A percentile compares a stretch with the other conserved stretches of the same genome.
Conservation (phyloP, 2,888 invertebrate species). For the Tanytarsus gracilentus region DNA sequence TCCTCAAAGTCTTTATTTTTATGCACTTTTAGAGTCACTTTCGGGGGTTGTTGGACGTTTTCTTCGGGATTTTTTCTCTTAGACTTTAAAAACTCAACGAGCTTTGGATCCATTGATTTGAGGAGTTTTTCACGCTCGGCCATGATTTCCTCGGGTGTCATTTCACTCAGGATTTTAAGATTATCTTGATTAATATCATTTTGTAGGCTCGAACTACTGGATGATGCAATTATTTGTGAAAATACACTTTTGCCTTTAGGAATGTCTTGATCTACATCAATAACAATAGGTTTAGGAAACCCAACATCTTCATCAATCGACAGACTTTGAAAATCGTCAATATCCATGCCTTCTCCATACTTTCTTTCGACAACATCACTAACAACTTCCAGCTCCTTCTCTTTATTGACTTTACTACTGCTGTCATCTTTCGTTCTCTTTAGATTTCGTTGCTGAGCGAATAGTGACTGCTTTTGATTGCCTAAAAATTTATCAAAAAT, state of each 20-base stretch:
- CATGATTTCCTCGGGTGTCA: constrained; percentile 67
- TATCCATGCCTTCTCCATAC: neutral
- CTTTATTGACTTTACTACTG: neutral
- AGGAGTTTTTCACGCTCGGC: constrained; percentile 62
- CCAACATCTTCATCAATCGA: neutral
- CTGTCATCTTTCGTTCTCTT: neutral
- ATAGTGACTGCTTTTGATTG: constrained; percentile 36
- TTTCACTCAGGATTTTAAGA: constrained; percentile 51
- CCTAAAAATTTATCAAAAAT: neutral
- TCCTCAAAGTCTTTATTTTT: constrained; percentile 32
- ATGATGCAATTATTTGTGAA: constrained; percentile 42
- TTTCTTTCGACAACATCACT: constrained; percentile 50
- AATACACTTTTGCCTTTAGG: constrained; percentile 46
- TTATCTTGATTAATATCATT: constrained; percentile 65
- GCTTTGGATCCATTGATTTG: constrained; percentile 36
- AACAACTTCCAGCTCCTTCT: constrained; percentile 37
- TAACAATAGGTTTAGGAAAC: constrained; percentile 2
- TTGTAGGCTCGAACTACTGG: constrained; percentile 13
- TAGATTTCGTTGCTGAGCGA: constrained; percentile 35
- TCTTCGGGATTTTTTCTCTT: constrained; percentile 23
- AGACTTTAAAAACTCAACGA: constrained; percentile 30
- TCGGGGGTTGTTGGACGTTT: neutral
- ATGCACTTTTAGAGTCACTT: neutral
- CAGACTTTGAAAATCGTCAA: neutral
- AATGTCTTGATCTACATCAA: neutral